Percentiles rank a stretch among this genome's conserved stretches.
These are phyloP conservation scores for Sigmodon hispidus DNA, from an alignment of 2,113 vertebrate genomes.

Conservation along the genomic window DNA sequence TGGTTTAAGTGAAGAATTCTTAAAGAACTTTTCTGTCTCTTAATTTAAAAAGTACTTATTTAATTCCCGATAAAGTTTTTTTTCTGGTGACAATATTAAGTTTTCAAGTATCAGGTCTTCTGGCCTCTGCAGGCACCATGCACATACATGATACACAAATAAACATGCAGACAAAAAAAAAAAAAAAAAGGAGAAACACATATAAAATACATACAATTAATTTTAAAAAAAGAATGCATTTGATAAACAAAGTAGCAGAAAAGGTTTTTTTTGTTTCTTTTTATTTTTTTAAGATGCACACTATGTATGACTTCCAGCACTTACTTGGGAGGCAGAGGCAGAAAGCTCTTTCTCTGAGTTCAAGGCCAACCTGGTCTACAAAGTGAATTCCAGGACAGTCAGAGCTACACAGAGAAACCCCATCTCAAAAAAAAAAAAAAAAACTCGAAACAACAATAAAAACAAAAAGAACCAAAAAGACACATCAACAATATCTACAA, in stretches of 20 bases:
- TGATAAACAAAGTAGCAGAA: not conserved
- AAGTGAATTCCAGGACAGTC: not conserved
- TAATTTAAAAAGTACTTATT: constrained; percentile 56
- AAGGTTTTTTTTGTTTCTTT: too few relatives aligned
- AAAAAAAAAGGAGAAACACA: not conserved
- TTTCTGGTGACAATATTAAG: constrained; percentile 49
- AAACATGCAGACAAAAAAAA: not conserved
- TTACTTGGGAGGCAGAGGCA: not conserved
- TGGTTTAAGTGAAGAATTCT: constrained; percentile 51
- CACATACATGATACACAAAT: not conserved
- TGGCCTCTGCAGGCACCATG: not conserved
- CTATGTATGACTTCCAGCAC: too few relatives aligned
- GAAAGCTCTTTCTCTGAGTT: not conserved
- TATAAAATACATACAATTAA: not conserved
- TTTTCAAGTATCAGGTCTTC: not conserved
- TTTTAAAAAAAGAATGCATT: not conserved
- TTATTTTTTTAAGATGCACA: not conserved
- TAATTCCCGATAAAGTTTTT: constrained; percentile 42
- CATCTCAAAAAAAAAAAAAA: not conserved
- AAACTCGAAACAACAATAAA: too few relatives aligned
- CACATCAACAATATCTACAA: not conserved
- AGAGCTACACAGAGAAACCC: not conserved
- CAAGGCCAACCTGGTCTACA: not conserved
- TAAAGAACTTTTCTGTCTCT: constrained; percentile 34
- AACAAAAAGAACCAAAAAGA: not conserved